Evolutionary conservation across 1,140 invertebrate species (phyloP).

Genomic region (Orchesella cincta): DNA sequence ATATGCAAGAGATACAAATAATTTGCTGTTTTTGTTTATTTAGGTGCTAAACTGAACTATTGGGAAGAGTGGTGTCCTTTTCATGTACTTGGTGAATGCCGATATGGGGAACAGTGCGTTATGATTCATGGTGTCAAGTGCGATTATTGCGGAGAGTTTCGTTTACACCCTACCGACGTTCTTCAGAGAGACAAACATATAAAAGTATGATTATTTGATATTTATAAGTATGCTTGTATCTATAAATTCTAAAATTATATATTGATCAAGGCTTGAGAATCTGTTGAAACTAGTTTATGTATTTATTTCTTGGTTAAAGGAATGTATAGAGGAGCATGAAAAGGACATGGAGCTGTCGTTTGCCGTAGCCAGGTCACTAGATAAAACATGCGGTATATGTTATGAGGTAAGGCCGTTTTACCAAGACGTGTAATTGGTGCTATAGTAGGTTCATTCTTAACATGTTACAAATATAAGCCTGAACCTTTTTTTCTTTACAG

Average conservation of each 20-base stretch:
- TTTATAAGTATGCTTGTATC: not conserved
- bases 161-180: conserved; percentile 74
- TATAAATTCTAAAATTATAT: not conserved
- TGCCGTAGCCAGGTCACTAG: conserved; percentile 75
- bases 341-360: conserved; percentile 85
- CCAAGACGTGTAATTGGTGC: not conserved
- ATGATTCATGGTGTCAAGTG: conserved; percentile 79
- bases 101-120: conserved; percentile 67
- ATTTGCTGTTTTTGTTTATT: not conserved
- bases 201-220: conserved; percentile 45
- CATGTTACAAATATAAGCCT: too few species aligned
- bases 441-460: not conserved
- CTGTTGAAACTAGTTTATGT: not conserved
- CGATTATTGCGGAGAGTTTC: conserved; percentile 73
- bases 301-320: conserved; percentile 57
- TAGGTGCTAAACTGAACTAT: not conserved
- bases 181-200: conserved; percentile 70
- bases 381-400: conserved; percentile 85
- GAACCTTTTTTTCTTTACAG: conserved; percentile 12
- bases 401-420: not conserved
- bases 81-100: conserved; percentile 67
- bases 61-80: conserved; percentile 66
- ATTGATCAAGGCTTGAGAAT: not conserved
- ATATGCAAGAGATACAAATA: not conserved
- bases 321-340: conserved; percentile 77